Evolutionary conservation across 2,888 invertebrate genomes (phyloP).

Genomic region (Drosophila kanekoi): DNA sequence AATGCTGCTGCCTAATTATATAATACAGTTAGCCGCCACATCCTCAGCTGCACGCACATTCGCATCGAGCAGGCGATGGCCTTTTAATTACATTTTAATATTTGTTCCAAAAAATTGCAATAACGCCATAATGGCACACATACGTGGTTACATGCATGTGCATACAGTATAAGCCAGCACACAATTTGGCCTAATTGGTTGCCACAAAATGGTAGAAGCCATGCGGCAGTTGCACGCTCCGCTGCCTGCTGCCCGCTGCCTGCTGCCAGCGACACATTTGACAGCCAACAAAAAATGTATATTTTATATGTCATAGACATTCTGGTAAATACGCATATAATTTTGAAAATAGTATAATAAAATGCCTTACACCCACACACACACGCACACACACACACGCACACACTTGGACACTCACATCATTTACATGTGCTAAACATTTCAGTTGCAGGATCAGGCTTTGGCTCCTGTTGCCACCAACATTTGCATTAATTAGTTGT

Average conservation of each 20-base stretch:
- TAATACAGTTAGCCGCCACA: slow-evolving; percentile 1
- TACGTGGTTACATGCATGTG: slow-evolving; percentile 4
- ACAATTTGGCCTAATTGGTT: slow-evolving; percentile 71
- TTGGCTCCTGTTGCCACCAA: slow-evolving; percentile 43
- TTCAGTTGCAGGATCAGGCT: slow-evolving; percentile 45
- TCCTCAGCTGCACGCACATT: no score
- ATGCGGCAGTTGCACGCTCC: slow-evolving; percentile 34
- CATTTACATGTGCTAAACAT: slow-evolving; percentile 28
- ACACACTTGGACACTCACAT: slow-evolving; percentile 3
- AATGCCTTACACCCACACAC: slow-evolving; percentile 34
- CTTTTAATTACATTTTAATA: slow-evolving; percentile 73
- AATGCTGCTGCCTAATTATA: slow-evolving; percentile 17
- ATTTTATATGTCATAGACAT: slow-evolving; percentile 15
- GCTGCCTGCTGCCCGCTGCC: slow-evolving; percentile 22
- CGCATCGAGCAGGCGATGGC: slow-evolving; percentile 36
- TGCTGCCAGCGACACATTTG: slow-evolving; percentile 44
- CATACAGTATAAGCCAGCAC: slow-evolving; percentile 21
- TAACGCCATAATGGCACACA: slow-evolving; percentile 44
- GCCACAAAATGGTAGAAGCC: slow-evolving; percentile 50
- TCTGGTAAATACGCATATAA: slow-evolving; percentile 59
- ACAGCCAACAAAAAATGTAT: slow-evolving; percentile 42
- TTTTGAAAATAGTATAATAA: slow-evolving; percentile 54
- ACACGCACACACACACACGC: slow-evolving; percentile 2
- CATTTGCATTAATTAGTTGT: slow-evolving; percentile 74
- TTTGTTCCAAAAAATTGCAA: slow-evolving; percentile 44